Evolutionary conservation across 2,888 invertebrate genomes (phyloP).

Genomic region (Pimpla rufipes): DNA sequence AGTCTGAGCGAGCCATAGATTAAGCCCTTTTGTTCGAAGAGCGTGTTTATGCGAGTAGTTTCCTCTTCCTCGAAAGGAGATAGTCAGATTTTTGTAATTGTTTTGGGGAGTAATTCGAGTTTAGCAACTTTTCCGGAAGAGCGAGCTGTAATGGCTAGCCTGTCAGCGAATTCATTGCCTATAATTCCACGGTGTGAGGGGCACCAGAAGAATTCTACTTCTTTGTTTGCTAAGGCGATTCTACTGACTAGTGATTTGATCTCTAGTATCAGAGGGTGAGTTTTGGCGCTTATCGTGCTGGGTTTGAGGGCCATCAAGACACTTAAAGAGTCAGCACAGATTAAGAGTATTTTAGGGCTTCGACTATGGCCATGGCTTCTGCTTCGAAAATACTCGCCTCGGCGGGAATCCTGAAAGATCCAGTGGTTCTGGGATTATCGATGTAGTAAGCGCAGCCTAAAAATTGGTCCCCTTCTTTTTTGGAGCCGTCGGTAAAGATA

Average conservation of each 20-base stretch:
- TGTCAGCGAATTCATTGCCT: background rate
- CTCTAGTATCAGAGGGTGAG: background rate
- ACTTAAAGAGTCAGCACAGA: background rate
- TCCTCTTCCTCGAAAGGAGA: background rate
- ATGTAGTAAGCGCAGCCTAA: no score
- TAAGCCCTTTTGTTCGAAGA: background rate
- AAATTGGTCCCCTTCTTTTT: background rate
- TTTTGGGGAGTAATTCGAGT: background rate
- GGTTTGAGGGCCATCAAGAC: background rate
- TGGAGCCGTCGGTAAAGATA: background rate
- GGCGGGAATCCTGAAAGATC: no score
- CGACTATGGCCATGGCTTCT: no score
- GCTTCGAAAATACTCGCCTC: no score
- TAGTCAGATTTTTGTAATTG: background rate
- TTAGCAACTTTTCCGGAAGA: background rate
- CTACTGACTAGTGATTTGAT: constrained; percentile 4
- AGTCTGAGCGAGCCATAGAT: background rate
- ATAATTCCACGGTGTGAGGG: background rate
- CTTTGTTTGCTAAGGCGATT: background rate
- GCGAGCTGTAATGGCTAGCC: background rate
- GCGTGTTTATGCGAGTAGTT: no score
- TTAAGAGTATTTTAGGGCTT: no score
- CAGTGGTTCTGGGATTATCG: no score
- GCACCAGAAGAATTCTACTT: background rate
- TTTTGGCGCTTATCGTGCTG: background rate